Evolutionary conservation across 2,888 invertebrate species (phyloP).

Genomic region (Sabatieria punctata): DNA sequence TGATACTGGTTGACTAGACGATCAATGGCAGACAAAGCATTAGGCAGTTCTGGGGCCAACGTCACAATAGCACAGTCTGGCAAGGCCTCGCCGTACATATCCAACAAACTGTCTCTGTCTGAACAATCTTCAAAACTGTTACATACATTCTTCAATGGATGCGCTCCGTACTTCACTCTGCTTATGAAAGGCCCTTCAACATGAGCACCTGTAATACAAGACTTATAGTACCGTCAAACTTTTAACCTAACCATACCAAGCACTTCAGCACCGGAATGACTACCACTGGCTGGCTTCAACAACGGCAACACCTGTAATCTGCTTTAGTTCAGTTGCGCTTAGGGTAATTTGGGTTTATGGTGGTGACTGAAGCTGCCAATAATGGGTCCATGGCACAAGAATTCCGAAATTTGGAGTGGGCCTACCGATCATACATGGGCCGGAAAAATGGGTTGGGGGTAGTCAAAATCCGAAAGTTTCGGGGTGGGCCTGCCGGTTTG

Average conservation of each 20-base stretch:
- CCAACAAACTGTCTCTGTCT: slow-evolving; percentile 45
- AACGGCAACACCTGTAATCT: slow-evolving; percentile 50
- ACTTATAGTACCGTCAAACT: not conserved
- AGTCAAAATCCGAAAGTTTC: too few species aligned
- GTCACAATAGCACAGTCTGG: slow-evolving; percentile 70
- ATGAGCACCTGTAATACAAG: slow-evolving; percentile 50
- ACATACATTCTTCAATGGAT: slow-evolving; percentile 55
- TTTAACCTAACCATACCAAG: slow-evolving; percentile 37
- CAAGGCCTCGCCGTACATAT: slow-evolving; percentile 54
- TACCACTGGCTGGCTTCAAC: slow-evolving; percentile 51
- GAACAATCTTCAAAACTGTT: slow-evolving; percentile 37
- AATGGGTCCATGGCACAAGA: too few species aligned
- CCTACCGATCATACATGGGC: too few species aligned
- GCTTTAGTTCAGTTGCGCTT: too few species aligned
- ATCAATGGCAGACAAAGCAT: slow-evolving; percentile 12
- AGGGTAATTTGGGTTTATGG: too few species aligned
- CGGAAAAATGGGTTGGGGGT: too few species aligned
- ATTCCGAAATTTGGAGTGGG: too few species aligned
- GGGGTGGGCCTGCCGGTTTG: too few species aligned
- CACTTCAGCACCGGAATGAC: slow-evolving; percentile 59
- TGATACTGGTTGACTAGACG: not conserved
- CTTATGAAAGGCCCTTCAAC: slow-evolving; percentile 94
- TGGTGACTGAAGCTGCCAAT: too few species aligned
- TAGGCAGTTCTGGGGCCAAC: slow-evolving; percentile 69
- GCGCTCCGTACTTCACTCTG: slow-evolving; percentile 75